These are phyloP conservation scores for Collichthys lucidus DNA, from an alignment of 2,113 vertebrate species.

Conservation along the genomic window DNA sequence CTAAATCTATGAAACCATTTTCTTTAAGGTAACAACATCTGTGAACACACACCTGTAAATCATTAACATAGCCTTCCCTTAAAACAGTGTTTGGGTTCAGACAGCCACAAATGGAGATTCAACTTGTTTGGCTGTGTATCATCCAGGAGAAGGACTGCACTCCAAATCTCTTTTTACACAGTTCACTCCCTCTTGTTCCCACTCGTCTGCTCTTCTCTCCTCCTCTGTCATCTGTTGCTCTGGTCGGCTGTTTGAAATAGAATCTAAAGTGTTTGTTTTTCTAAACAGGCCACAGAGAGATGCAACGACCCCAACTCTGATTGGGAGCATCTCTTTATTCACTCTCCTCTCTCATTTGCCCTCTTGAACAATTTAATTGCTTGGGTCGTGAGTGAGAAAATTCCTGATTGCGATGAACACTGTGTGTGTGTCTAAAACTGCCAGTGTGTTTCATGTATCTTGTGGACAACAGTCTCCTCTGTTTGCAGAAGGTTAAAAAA, in stretches of 20 bases:
- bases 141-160: background rate
- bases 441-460: conserved; percentile 62
- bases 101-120: background rate
- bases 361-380: conserved; percentile 29
- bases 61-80: background rate
- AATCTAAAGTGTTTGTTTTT: background rate
- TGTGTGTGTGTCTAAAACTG: conserved; percentile 42
- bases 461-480: conserved; percentile 59
- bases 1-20: background rate
- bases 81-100: background rate
- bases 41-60: background rate
- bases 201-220: background rate
- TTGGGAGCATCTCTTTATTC: conserved; percentile 30
- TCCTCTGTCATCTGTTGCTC: background rate
- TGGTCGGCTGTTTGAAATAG: background rate
- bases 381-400: background rate
- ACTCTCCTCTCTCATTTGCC: conserved; percentile 15
- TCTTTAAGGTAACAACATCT: background rate
- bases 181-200: background rate
- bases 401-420: conserved; percentile 1
- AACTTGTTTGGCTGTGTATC: background rate
- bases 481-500: conserved; percentile 46
- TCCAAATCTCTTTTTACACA: background rate
- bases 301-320: background rate
- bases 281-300: background rate